Percentiles rank a stretch among this genome's conserved stretches.
Evolutionary conservation across 2,797 vertebrate genomes (phyloP).

Genomic region (Acomys russatus): DNA sequence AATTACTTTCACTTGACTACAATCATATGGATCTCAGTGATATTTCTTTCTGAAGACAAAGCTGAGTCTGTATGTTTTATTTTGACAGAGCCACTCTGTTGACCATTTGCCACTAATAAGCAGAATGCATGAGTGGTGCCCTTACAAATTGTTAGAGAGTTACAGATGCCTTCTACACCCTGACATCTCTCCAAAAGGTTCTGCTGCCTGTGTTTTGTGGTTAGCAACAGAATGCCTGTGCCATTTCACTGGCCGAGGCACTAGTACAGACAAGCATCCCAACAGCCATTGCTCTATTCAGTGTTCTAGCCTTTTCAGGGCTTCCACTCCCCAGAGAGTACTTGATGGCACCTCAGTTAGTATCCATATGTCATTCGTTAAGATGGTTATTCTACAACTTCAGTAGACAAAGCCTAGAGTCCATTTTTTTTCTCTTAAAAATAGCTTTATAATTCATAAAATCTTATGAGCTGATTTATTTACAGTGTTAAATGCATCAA

Average conservation of each 20-base stretch:
- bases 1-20: not conserved
- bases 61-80: not conserved
- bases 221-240: not conserved
- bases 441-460: not conserved
- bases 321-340: not conserved
- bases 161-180: not conserved
- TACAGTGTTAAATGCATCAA: not conserved
- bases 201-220: not conserved
- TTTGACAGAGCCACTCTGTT: not conserved
- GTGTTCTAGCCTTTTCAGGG: not conserved
- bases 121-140: not conserved
- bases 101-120: not conserved
- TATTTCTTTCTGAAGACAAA: not conserved
- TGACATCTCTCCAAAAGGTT: not conserved
- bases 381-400: not conserved
- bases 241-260: not conserved
- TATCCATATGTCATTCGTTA: not conserved
- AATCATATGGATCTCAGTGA: not conserved
- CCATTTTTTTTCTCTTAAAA: not conserved
- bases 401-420: not conserved
- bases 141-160: not conserved
- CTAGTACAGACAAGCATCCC: not conserved
- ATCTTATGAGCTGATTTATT: not conserved
- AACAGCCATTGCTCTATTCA: not conserved
- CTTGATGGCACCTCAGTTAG: not conserved